Base-by-base conservation (phyloP, 2,888 invertebrate genomes). In the Sericinus montela region DNA sequence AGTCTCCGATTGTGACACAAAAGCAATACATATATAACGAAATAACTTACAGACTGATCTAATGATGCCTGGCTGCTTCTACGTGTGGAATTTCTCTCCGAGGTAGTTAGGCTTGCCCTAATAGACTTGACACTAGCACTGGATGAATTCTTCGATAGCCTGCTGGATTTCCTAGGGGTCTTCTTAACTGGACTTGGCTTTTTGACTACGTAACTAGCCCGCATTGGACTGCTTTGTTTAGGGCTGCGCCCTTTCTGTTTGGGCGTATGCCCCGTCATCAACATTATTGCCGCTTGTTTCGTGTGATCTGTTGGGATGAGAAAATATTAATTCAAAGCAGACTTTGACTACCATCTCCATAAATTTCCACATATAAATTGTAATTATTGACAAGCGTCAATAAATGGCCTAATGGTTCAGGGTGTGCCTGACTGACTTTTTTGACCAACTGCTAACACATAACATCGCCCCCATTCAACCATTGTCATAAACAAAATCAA, bases 201-300 rank as follows among this genome's bases (percentile, higher is more conserved):
- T 25, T 39, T 51, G 11, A 51, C 43, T 6, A 53, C 45, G 10
- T 32, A 45, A 30, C 36, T 41, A 11, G 41, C 36, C 14, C 16
- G 14, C n/a, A 6, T 37, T 8, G 7, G 36, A 3, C 29, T 25
- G 25, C 40, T 34, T 6, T 11, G n/a, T 13, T 28, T 35, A n/a
- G 48, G 39, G 19, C 35, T 14, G 5, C 15, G 1, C 7, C 13
- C 19, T 29, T 13, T 47, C 41, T 35, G 47, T 38, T 68, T 72
- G 1, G 80, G 73, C 14, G 80, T 74, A 67, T 80, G 83, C 1
- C 87, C 79, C 8, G 89, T 72, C 80, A 89, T 82, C 45, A 86
- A 59, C 73, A 86, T 74, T 29, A 89, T 67, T 1, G 88, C 89
- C 1, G 83, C 87, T 58, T 78, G 86, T 54, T 89, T 89, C 3